Evolutionary conservation across 1,140 invertebrate genomes (phyloP), one percentile per base, ranked within the genome.

Genomic region (Belonocnema kinseyi): DNA sequence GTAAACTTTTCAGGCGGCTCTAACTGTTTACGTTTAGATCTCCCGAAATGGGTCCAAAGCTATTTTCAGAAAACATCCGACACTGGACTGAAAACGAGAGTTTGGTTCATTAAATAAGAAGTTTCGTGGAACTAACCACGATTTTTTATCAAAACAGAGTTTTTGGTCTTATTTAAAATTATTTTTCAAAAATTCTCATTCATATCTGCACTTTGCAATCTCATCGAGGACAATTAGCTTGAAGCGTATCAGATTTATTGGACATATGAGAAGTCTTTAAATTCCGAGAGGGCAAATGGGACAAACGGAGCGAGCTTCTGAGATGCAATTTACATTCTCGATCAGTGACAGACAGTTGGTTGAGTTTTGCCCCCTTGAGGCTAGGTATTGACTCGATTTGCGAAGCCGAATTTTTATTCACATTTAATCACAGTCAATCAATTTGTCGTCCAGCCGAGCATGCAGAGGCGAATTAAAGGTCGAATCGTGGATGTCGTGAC

Each of bases 381-480:
- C 16, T 17, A 52, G n/a, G 72, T 76, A 79, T 77, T 54, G 70
- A 74, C 21, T 10, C 21, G 46, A 74, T 72, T 74, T 71, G 73
- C 61, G 75, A 74, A 11, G 66, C 50, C 73, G 50, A 33, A 11
- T 46, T 10, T 11, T 10, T 46, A 77, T 77, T 76, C 53, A 76
- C 56, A 61, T 83, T 77, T 77, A 83, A 80, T 83, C 76, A 76
- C 52, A 77, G 76, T 78, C 74, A 77, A 79, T 83, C 82, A 81
- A 79, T 81, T 81, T 79, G 78, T 81, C 82, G 78, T 79, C 76
- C 74, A 58, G 52, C 78, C 52, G 73, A 81, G 74, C 79, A 76
- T 79, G 75, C 77, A 61, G 75, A 75, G 54, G 77, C 71, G 70
- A 83, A 83, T 83, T 83, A 83, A 81, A 81, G 79, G 79, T 75